These are phyloP conservation scores for Echinarachnius parma DNA, from an alignment of 53 echinoderm and acorn worm species.

Conservation along the genomic window DNA sequence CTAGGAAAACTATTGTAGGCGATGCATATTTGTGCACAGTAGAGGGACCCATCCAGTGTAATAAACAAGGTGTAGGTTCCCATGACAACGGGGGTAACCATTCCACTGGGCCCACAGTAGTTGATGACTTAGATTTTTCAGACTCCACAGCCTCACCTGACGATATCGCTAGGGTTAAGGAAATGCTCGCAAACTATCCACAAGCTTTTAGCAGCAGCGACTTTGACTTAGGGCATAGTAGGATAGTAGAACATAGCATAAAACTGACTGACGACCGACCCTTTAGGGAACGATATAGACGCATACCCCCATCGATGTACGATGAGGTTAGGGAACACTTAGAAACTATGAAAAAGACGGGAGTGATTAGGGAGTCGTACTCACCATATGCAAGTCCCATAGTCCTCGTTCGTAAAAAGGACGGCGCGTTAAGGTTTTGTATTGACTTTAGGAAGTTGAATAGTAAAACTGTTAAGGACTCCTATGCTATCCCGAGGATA, in stretches of 20 bases:
- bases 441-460: slow-evolving; percentile 47
- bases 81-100: no score
- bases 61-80: background rate
- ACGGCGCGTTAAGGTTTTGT: slow-evolving; percentile 41
- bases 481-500: slow-evolving; percentile 51
- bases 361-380: slow-evolving; percentile 38
- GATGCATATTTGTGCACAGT: background rate
- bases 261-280: slow-evolving; percentile 35
- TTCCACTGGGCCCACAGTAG: no score
- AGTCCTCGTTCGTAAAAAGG: slow-evolving; percentile 50
- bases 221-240: slow-evolving; percentile 36
- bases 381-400: slow-evolving; percentile 53
- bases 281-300: slow-evolving; percentile 40
- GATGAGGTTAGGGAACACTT: slow-evolving; percentile 43
- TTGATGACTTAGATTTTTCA: slow-evolving; percentile 18
- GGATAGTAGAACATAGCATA: slow-evolving; percentile 28
- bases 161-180: background rate
- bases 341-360: slow-evolving; percentile 19
- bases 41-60: background rate
- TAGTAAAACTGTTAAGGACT: slow-evolving; percentile 24
- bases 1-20: background rate
- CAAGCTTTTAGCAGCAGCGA: slow-evolving; percentile 32
- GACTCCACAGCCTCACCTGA: background rate
- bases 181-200: background rate
- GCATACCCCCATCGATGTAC: slow-evolving; percentile 48